Base-by-base conservation (phyloP, 1,140 invertebrate species). In the Drosophila ficusphila region DNA sequence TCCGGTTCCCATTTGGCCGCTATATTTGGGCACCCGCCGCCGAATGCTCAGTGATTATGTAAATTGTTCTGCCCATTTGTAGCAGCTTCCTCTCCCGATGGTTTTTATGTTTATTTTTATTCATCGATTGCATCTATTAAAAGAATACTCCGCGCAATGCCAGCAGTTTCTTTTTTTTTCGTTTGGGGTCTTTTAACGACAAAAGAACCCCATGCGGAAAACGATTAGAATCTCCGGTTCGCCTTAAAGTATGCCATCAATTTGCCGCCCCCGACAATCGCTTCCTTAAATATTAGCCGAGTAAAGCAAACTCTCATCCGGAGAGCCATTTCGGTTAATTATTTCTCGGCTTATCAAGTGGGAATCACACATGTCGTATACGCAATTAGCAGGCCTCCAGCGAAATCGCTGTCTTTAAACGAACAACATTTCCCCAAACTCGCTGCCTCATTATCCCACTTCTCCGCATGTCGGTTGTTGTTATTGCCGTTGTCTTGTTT, bases 31-130 rank as follows among this genome's bases (percentile, higher is more conserved):
- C n/a, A n/a, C 51, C 49, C 52, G 42, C 31, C 53, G 41, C 41
- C 41, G 49, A 79, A 86, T 79, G 72, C 53, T 52, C 65, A 51
- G 67, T 76, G 71, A 75, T 86, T 85, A 85, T 79, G 76, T 65
- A 79, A 76, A 86, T 79, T 67, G 51, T 78, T 74, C 29, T 38
- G 67, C 46, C 61, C 31, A 64, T 72, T 73, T 72, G 46, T 53
- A 51, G 25, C 68, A 71, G 65, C 67, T 70, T 72, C 69, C 67
- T 21, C 18, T 42, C 4, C 7, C 38, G 18, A 2, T 23, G 42
- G 31, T 51, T 72, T 72, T 72, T 62, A 72, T 72, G 58, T 46
- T 51, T 72, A 72, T 72, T 57, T 70, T 70, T 70, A 52, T 36
- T 60, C 56, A 73, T 73, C 69, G 69, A 73, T 73, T 73, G 41